Conservation (phyloP, 2,797 vertebrate species). For the Sebastes flavidus region DNA sequence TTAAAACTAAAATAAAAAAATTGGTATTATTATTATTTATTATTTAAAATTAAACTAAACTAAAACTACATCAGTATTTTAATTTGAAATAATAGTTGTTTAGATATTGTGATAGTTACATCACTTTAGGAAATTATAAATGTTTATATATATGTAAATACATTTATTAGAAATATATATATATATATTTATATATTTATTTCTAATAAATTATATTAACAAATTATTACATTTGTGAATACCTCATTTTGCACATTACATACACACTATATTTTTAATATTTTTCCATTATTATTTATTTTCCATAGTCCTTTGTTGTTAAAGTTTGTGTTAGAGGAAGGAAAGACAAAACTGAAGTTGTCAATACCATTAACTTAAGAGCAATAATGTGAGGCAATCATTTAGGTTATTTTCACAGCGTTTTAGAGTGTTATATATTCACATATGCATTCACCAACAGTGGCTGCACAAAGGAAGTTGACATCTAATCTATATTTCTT, state of each 20-base stretch:
- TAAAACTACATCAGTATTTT: neutral
- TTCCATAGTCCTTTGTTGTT: neutral
- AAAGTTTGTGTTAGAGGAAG: neutral
- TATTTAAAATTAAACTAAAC: too few species aligned
- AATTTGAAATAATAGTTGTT: too few species aligned
- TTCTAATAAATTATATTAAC: neutral
- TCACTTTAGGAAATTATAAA: neutral
- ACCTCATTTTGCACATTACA: neutral
- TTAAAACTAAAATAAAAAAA: too few species aligned
- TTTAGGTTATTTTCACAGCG: fast-evolving
- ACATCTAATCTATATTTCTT: neutral
- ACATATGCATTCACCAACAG: neutral
- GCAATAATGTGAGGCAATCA: neutral
- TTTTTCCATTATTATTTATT: neutral
- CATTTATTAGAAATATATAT: too few species aligned
- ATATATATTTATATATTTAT: neutral
- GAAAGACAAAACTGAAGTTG: neutral
- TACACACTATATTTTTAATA: neutral
- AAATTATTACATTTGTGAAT: neutral
- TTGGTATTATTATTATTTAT: too few species aligned
- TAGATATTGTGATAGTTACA: neutral
- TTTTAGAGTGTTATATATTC: neutral
- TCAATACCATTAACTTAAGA: neutral
- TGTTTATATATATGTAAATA: too few species aligned
- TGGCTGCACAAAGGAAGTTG: neutral